These are phyloP conservation scores for Oxystoma pomonae DNA, from an alignment of 2,888 invertebrate genomes.

Conservation along the genomic window DNA sequence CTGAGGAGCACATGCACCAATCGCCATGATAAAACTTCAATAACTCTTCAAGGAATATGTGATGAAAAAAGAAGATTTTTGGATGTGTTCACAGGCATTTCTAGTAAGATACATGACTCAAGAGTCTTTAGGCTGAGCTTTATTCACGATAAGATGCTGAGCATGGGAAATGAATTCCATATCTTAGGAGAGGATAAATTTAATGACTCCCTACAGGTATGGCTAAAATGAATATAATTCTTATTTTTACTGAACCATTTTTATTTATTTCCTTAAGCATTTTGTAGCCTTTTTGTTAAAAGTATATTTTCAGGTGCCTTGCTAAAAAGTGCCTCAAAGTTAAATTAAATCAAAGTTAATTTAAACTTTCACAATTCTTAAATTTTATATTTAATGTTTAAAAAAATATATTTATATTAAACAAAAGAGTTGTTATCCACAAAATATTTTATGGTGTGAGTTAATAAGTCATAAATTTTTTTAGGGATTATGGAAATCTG, in stretches of 20 bases:
- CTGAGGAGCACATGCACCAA: constrained; percentile 37
- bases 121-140: constrained; percentile 30
- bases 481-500: constrained; percentile 31
- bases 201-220: constrained; percentile 30
- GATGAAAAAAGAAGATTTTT: constrained; percentile 30
- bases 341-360: no score
- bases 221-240: no score
- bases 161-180: constrained; percentile 26
- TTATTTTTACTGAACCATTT: no score
- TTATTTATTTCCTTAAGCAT: no score
- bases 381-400: no score
- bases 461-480: background rate
- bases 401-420: no score
- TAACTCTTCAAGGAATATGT: constrained; percentile 37
- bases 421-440: no score
- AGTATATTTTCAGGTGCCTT: no score
- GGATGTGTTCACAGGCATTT: constrained; percentile 34
- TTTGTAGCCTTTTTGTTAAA: no score
- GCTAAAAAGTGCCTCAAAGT: no score
- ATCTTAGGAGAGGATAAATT: constrained; percentile 30
- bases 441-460: background rate
- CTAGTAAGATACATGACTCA: constrained; percentile 36
- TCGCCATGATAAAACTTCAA: constrained; percentile 30
- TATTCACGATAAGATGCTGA: constrained; percentile 12
- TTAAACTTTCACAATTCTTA: no score